Evolutionary conservation across 2,797 vertebrate species (phyloP), one percentile per base, ranked within the genome.

Genomic region (Rhynchonycteris naso): DNA sequence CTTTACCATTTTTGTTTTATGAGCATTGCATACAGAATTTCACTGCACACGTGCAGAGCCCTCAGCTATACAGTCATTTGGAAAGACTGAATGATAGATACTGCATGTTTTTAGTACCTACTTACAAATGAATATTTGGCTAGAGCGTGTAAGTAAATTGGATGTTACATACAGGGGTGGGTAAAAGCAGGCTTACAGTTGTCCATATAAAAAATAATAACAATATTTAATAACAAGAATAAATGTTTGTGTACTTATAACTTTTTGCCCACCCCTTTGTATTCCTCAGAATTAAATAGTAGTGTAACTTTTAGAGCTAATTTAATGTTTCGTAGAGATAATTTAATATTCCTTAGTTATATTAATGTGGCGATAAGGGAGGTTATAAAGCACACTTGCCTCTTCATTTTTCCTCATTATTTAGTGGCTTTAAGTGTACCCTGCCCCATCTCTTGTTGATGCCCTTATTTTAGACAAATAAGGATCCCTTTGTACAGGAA

Each of bases 231-330:
- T 33, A 76, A n/a, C 56, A 78, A 71, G 38, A 71, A 33, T 54
- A 33, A 78, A 56, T 33, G 3, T 69, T 21, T 33, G 52, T 35
- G n/a, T 78, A 78, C 11, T 2, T 35, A 21, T 7, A 56, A 15
- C n/a, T 56, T 56, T 22, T 7, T 33, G n/a, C 75, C 33, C 52
- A 56, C 21, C n/a, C 50, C 7, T 76, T 4, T 15, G 18, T 76
- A 54, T 84, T 74, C 5, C 26, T 50, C 43, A 86, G 54, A 82
- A 80, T 80, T 74, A 74, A 80, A 85, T 47, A 69, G 19, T 88
- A 65, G 52, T 76, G 26, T 91, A 54, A 85, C 8, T 86, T 96
- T 93, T 81, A 82, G 71, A 87, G 33, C 28, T 88, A 89, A 92
- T 83, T 83, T 28, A 66, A 3, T 89, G 66, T 85, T 85, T 24